Percentiles rank a stretch among this genome's conserved stretches.
These are phyloP conservation scores for Labroides dimidiatus DNA, from an alignment of 2,797 vertebrate genomes.

Conservation along the genomic window DNA sequence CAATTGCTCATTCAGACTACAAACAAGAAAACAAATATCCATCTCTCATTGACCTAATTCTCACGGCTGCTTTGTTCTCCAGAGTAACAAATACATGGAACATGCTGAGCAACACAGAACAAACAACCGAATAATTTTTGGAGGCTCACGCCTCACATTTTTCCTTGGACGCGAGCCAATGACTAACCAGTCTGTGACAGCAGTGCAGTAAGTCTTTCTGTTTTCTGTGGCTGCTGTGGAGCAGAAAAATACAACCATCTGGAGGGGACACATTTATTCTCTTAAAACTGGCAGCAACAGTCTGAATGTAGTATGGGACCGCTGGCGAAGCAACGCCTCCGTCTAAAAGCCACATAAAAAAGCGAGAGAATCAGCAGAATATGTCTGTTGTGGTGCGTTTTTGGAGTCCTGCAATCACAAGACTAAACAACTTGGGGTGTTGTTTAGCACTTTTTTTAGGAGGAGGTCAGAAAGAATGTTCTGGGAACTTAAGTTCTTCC, in stretches of 20 bases:
- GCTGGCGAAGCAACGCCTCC: slow-evolving; percentile 13
- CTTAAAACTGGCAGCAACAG: slow-evolving; percentile 29
- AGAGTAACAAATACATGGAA: slow-evolving; percentile 12
- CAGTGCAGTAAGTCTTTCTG: slow-evolving; percentile 43
- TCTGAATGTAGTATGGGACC: not conserved
- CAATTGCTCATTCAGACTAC: slow-evolving; percentile 9
- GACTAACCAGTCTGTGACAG: slow-evolving; percentile 35
- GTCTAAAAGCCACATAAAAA: slow-evolving; percentile 41
- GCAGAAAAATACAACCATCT: slow-evolving; percentile 60
- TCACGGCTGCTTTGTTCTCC: slow-evolving; percentile 12
- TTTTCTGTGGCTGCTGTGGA: slow-evolving; percentile 40
- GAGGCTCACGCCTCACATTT: slow-evolving; percentile 31
- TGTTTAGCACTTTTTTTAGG: slow-evolving; percentile 5
- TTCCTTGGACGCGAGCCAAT: slow-evolving; percentile 36
- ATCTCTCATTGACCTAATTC: slow-evolving; percentile 31
- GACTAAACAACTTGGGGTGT: slow-evolving; percentile 21
- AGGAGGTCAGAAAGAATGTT: not conserved
- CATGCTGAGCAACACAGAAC: slow-evolving; percentile 16
- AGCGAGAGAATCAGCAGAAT: slow-evolving; percentile 20
- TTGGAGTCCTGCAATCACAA: slow-evolving; percentile 14
- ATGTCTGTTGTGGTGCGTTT: slow-evolving; percentile 13
- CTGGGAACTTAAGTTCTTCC: not conserved
- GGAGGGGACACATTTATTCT: slow-evolving; percentile 39
- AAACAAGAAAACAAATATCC: slow-evolving; percentile 14
- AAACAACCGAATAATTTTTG: slow-evolving; percentile 35